Evolutionary conservation across 2,888 invertebrate genomes (phyloP), one percentile per base, ranked within the genome.

Genomic region (Camptogramma bilineatum): DNA sequence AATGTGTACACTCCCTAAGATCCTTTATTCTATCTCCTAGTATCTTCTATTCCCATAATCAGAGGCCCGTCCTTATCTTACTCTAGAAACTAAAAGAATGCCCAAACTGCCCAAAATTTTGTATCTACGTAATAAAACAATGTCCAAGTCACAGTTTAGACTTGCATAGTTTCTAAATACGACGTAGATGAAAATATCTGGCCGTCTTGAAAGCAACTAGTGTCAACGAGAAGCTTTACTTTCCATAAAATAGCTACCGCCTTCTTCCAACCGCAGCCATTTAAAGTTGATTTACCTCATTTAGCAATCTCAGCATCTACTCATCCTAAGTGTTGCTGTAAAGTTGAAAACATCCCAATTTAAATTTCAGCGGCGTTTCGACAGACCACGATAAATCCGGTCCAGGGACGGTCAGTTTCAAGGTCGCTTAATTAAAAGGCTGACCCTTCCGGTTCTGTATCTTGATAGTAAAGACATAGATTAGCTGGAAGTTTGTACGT

Each of bases 401-500:
- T 55, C 72, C 64, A 70, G 75, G 21, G 53, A 21, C 53, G 62
- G 74, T 73, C 76, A 78, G 77, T 81, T 78, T 81, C 82, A 80
- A 80, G 84, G 79, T 78, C 77, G 79, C 80, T 83, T 87, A 87
- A 87, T 86, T 86, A 87, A 85, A 83, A 77, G 81, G 65, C 77
- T 78, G 82, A 83, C 85, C 84, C 86, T 78, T 72, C 73, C 70
- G 76, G 76, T 72, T 75, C 73, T 76, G 84, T 85, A 88, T 87
- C 85, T 86, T 84, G 82, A 82, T 82, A 83, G 76, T 58, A 53
- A 61, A 65, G 53, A 50, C 61, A 61, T 53, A 62, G 65, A 51
- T 39, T n/a, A 47, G 16, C 2, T 7, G 2, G 10, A 19, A 65
- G 65, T 65, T 65, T 19, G 57, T 62, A 47, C 77, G 76, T 52